Evolutionary conservation across 2,797 vertebrate genomes (phyloP), one percentile per base, ranked within the genome.

Genomic region (Cyprinella venusta): DNA sequence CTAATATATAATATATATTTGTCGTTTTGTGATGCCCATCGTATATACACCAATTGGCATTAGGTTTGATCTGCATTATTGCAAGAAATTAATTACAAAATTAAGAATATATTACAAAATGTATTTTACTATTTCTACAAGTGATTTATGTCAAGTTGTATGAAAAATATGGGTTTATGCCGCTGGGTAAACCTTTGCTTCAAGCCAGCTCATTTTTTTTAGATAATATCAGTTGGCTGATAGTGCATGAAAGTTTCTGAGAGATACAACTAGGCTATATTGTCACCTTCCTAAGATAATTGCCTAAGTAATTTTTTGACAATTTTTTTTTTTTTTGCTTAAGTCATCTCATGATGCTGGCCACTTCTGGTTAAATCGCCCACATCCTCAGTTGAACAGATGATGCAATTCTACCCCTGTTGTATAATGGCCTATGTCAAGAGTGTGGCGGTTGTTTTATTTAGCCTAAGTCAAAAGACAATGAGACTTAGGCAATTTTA

Each of bases 131-230:
- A 33, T 38, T 45, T 67, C 18, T 67, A 54, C 38, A 45, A 36
- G 52, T 33, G 72, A 76, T 68, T 56, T 76, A 82, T 56, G 18
- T 75, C 4, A 26, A 45, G 48, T 65, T 75, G 16, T 48, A 36
- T n/a, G n/a, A 64, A 83, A 69, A 82, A 48, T 33, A 45, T 69
- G 52, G 38, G 74, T 83, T 76, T 83, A 76, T 30, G n/a, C 33
- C 1, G 24, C 63, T 56, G 16, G 67, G 61, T 74, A 65, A 82
- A 42, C 45, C 18, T 82, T 82, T 63, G 61, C 71, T 16, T 76
- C 12, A 68, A 69, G 24, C 71, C 48, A 56, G 18, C 48, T 30
- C 0, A 30, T 76, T 33, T 80, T 76, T 72, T 76, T 72, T n/a
- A 26, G 15, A 64, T 74, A 15, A n/a, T 74, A 48, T 81, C 45